These are phyloP conservation scores for Sitophilus oryzae DNA, from an alignment of 1,140 invertebrate species.

Conservation along the genomic window DNA sequence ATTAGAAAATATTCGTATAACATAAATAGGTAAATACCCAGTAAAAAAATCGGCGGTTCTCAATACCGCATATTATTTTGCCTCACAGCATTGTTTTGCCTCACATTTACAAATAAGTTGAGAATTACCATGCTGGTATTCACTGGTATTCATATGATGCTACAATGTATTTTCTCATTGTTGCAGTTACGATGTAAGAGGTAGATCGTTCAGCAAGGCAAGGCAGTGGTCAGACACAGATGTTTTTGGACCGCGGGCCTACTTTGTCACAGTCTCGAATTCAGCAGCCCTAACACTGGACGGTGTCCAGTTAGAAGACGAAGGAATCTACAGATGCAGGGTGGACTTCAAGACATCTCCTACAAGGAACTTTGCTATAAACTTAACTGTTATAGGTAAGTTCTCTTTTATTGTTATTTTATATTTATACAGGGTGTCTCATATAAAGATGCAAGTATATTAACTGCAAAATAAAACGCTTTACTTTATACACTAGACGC, in stretches of 20 bases:
- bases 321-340: constrained; percentile 78
- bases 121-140: constrained; percentile 1
- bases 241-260: constrained; percentile 70
- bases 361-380: constrained; percentile 83
- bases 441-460: no score
- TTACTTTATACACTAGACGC: no score
- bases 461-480: no score
- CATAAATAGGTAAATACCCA: no score
- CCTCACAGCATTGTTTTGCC: no score
- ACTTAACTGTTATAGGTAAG: constrained; percentile 87
- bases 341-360: constrained; percentile 88
- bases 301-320: constrained; percentile 73
- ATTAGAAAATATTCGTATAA: no score
- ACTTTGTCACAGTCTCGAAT: constrained; percentile 65
- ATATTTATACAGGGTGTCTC: background rate
- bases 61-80: no score
- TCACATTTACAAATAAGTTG: no score
- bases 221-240: constrained; percentile 72
- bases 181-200: constrained; percentile 75
- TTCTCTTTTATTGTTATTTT: background rate
- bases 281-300: constrained; percentile 75
- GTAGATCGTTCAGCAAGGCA: constrained; percentile 67
- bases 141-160: background rate
- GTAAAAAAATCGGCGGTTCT: no score
- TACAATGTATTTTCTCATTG: constrained; percentile 33